Percentiles rank a stretch among this genome's conserved stretches.
Conservation (phyloP, 2,797 vertebrate genomes). For the Danio jaintianensis region DNA sequence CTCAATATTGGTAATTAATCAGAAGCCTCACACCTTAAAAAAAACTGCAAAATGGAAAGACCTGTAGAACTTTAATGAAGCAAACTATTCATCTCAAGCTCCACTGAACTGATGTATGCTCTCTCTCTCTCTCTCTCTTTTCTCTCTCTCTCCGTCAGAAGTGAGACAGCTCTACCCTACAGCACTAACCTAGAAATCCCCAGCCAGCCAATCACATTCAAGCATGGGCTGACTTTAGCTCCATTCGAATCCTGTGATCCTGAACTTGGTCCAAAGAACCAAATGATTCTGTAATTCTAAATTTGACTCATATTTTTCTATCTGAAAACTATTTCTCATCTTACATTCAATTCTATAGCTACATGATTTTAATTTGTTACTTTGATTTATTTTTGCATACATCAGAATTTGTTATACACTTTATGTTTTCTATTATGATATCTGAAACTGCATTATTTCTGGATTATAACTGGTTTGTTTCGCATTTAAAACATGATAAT, state of each 20-base stretch:
- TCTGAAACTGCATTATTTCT: not conserved
- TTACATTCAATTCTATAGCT: not conserved
- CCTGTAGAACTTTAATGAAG: not conserved
- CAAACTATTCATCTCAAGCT: not conserved
- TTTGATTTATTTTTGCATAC: not conserved
- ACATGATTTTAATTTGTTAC: not conserved
- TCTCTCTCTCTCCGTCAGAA: constrained; percentile 16
- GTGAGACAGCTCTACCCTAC: constrained; percentile 40
- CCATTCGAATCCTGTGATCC: constrained; percentile 31
- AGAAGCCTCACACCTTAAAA: not conserved
- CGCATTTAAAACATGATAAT: not conserved
- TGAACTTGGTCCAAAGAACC: constrained; percentile 45
- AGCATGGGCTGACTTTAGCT: constrained; percentile 41
- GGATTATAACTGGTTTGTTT: not conserved
- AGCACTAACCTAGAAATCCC: constrained; percentile 61
- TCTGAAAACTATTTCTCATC: not conserved
- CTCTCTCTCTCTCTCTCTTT: not conserved
- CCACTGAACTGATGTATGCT: constrained; percentile 18
- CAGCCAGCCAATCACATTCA: constrained; percentile 55
- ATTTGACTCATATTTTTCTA: constrained; percentile 1
- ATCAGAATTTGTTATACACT: not conserved
- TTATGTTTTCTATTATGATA: not conserved
- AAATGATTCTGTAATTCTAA: constrained; percentile 9
- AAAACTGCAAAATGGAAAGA: not conserved
- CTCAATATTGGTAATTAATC: not conserved